Conservation (phyloP, 1,140 invertebrate species). For the Achatina immaculata region DNA sequence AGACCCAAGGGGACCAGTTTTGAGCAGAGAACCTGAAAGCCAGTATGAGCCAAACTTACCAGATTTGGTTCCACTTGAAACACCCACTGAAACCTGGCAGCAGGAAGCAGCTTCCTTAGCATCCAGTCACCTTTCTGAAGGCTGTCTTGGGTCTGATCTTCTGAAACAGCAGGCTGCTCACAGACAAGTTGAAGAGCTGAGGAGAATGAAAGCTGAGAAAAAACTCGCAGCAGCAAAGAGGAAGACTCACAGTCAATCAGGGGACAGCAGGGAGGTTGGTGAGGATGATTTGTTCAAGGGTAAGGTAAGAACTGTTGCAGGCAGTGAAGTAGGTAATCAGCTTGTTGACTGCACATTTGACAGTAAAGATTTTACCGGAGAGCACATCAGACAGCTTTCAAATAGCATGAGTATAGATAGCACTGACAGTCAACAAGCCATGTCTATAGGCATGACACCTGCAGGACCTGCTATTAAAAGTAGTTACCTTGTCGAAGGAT, state of each 20-base stretch:
- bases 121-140: not conserved
- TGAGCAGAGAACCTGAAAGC: too few species aligned
- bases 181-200: slow-evolving; percentile 28
- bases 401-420: not conserved
- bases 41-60: too few species aligned
- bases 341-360: not conserved
- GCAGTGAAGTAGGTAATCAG: not conserved
- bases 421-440: not conserved
- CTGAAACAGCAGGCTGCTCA: slow-evolving; percentile 25
- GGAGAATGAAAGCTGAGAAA: slow-evolving; percentile 31
- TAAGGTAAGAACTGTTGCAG: too few species aligned
- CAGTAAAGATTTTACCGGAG: too few species aligned
- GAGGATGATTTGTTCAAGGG: not conserved
- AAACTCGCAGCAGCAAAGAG: slow-evolving; percentile 11
- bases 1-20: too few species aligned
- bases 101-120: not conserved
- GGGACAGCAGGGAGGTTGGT: not conserved
- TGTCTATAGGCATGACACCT: not conserved
- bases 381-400: not conserved
- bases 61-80: too few species aligned
- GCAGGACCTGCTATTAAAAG: not conserved
- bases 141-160: not conserved
- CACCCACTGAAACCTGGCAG: not conserved
- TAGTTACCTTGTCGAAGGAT: not conserved
- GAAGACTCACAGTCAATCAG: not conserved